Percentiles rank a stretch among this genome's conserved stretches.
These are phyloP conservation scores for Rhinogobius similis DNA, from an alignment of 2,113 vertebrate genomes.

Conservation along the genomic window DNA sequence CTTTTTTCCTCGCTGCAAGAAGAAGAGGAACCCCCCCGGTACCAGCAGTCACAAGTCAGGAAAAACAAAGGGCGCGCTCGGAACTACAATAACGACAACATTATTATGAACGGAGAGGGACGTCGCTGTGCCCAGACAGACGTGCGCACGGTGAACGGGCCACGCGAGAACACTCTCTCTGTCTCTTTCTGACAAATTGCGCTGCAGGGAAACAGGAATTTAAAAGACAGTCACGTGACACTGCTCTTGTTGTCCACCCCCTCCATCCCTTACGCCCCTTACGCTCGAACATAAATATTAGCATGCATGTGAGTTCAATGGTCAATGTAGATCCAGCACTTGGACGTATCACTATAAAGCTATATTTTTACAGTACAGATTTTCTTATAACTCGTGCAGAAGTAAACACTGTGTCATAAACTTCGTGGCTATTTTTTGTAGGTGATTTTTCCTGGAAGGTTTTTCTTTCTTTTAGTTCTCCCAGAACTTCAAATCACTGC, in stretches of 20 bases:
- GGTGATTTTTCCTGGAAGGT: no score
- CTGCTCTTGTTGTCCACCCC: conserved; percentile 74
- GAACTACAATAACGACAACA: conserved; percentile 48
- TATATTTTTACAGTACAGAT: neutral
- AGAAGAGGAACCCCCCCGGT: conserved; percentile 36
- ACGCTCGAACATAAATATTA: conserved; percentile 4
- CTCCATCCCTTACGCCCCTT: conserved; percentile 14
- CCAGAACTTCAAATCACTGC: no score
- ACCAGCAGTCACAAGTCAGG: conserved; percentile 52
- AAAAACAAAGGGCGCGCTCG: conserved; percentile 47
- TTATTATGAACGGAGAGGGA: conserved; percentile 66
- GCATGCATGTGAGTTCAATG: neutral
- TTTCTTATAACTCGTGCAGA: no score
- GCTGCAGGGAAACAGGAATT: conserved; percentile 80
- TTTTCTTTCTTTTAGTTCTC: no score
- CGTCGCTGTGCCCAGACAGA: conserved; percentile 28
- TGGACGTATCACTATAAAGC: neutral
- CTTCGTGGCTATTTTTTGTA: conserved; percentile 3
- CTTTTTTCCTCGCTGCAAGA: conserved; percentile 19
- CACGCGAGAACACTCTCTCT: conserved; percentile 13
- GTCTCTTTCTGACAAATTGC: conserved; percentile 58
- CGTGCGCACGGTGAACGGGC: conserved; percentile 26
- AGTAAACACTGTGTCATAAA: neutral
- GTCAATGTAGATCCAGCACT: neutral
- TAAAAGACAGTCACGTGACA: conserved; percentile 74